phyloP scores from a whole-genome alignment of 2,797 vertebrate species.

The Gymnopithys bicolor region DNA sequence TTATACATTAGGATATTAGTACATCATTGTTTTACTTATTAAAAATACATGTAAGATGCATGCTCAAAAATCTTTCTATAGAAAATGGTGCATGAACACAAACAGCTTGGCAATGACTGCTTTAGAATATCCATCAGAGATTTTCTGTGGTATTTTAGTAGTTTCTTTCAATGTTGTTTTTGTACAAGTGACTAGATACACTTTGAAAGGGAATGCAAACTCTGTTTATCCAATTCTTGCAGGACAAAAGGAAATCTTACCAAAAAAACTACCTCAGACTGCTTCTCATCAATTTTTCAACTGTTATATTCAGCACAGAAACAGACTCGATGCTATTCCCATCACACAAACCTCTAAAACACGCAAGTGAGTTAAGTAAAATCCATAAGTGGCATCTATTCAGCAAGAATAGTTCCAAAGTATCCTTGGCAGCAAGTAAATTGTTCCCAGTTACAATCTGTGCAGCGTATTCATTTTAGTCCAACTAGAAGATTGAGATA shows the following conservation, averaged over 20 bases:
- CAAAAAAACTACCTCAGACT: background rate
- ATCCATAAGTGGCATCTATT: background rate
- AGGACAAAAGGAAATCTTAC: background rate
- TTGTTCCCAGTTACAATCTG: background rate
- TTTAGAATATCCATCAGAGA: background rate
- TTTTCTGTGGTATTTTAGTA: background rate
- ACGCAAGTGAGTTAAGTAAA: background rate
- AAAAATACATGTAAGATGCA: background rate
- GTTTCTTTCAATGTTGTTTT: background rate
- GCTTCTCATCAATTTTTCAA: background rate
- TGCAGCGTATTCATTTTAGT: background rate
- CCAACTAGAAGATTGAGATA: background rate
- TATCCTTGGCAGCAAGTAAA: constrained; percentile 1
- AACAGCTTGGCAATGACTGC: background rate
- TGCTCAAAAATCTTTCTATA: background rate
- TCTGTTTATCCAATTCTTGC: background rate
- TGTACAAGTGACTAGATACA: background rate
- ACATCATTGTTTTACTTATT: background rate
- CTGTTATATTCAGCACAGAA: background rate
- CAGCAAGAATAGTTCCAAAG: background rate
- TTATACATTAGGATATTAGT: background rate
- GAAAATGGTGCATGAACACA: background rate
- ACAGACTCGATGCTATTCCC: background rate
- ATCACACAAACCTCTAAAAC: background rate
- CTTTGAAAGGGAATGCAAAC: background rate